Percentiles rank a stretch among this genome's conserved stretches.
Evolutionary conservation across 2,797 vertebrate genomes (phyloP).

Genomic region (Characodon lateralis): DNA sequence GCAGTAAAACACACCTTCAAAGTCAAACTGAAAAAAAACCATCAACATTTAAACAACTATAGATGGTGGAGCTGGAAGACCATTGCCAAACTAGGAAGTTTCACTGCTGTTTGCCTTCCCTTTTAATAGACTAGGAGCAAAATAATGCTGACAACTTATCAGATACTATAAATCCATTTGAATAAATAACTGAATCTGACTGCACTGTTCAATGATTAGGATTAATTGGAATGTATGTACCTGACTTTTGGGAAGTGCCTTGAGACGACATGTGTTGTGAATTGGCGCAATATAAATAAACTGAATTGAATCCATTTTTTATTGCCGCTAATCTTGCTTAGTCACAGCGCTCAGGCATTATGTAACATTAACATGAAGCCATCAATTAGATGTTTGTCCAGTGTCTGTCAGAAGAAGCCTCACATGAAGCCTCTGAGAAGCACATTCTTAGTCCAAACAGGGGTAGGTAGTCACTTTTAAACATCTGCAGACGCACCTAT

Average conservation of each 20-base stretch:
- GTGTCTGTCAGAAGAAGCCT: background rate
- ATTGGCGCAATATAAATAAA: too few species aligned
- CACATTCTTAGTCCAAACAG: background rate
- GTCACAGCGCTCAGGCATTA: too few species aligned
- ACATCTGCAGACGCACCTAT: background rate
- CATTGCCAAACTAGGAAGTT: conserved; percentile 7
- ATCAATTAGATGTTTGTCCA: background rate
- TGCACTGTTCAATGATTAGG: too few species aligned
- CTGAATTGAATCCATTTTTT: background rate
- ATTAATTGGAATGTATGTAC: too few species aligned
- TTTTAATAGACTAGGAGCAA: conserved; percentile 9
- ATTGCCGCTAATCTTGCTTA: background rate
- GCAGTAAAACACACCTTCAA: conserved; percentile 12
- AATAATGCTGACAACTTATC: conserved; percentile 15
- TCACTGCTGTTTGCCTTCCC: conserved; percentile 21
- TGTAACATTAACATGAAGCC: background rate
- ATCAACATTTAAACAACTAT: conserved; percentile 6
- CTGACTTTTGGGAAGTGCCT: too few species aligned
- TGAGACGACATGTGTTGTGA: too few species aligned
- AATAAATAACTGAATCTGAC: too few species aligned
- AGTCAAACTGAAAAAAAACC: conserved; percentile 18
- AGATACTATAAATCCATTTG: background rate
- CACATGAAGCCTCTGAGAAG: background rate
- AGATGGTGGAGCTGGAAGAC: background rate
- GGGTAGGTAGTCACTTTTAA: background rate